These are phyloP conservation scores for Abrostola tripartita DNA, from an alignment of 2,888 invertebrate genomes.

Conservation along the genomic window DNA sequence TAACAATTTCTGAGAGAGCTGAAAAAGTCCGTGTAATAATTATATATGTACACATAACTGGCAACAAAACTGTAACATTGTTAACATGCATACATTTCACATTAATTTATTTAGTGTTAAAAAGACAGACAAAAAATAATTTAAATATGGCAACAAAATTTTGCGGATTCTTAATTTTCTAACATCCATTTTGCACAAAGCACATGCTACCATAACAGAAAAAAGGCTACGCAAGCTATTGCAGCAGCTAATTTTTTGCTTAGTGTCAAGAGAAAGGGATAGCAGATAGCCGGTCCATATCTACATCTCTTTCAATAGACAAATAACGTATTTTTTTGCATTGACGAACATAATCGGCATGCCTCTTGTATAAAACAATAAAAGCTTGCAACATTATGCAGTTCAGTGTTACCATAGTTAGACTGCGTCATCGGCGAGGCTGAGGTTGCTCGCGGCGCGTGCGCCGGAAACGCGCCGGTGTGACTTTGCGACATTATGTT, in stretches of 20 bases:
- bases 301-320: neutral
- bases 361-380: constrained; percentile 48
- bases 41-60: neutral
- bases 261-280: neutral
- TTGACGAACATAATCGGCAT: constrained; percentile 21
- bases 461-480: constrained; percentile 81
- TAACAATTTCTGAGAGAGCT: too few species aligned
- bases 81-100: neutral
- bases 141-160: neutral
- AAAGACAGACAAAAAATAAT: neutral
- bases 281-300: neutral
- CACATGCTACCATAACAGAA: neutral
- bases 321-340: neutral
- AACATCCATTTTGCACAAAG: neutral
- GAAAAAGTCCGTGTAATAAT: neutral
- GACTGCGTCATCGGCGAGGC: constrained; percentile 82
- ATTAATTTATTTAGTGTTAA: neutral
- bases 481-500: constrained; percentile 86
- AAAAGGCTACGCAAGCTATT: neutral
- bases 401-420: constrained; percentile 79
- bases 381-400: constrained; percentile 66
- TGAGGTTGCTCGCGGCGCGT: constrained; percentile 69
- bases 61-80: neutral
- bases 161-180: neutral
- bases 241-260: neutral